Conservation (phyloP, 2,797 vertebrate species). For the Centropyge bicolor region DNA sequence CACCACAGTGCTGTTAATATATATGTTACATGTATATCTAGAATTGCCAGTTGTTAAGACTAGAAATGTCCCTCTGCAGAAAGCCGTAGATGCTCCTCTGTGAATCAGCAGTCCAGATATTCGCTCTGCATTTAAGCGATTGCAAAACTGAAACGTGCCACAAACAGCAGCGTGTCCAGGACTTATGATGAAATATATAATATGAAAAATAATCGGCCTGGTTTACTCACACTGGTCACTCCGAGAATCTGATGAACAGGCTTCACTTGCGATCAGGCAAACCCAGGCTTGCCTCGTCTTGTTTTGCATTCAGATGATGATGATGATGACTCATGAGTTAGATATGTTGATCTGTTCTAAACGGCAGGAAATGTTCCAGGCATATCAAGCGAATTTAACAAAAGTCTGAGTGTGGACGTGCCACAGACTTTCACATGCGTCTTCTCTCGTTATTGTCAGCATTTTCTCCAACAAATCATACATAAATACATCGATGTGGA, state of each 20-base stretch:
- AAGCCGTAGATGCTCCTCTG: neutral
- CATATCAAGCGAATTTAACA: neutral
- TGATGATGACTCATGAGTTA: constrained; percentile 50
- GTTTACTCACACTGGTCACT: constrained; percentile 17
- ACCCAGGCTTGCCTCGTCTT: constrained; percentile 28
- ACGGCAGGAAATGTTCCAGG: constrained; percentile 4
- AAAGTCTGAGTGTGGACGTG: neutral
- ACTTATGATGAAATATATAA: no score
- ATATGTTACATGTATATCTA: neutral
- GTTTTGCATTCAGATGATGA: constrained; percentile 24
- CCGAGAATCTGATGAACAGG: neutral
- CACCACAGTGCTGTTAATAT: no score
- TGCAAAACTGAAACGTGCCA: neutral
- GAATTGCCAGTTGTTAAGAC: neutral
- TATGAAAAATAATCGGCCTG: neutral
- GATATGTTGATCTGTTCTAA: neutral
- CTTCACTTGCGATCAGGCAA: neutral
- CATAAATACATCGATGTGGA: neutral
- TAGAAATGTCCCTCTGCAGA: neutral
- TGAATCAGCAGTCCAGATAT: neutral
- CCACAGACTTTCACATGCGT: neutral
- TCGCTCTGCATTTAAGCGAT: no score
- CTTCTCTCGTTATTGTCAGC: neutral
- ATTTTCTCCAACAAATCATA: neutral
- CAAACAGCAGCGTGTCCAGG: neutral